These are phyloP conservation scores for Ypsolopha sequella DNA, from an alignment of 2,888 invertebrate genomes.

Conservation along the genomic window DNA sequence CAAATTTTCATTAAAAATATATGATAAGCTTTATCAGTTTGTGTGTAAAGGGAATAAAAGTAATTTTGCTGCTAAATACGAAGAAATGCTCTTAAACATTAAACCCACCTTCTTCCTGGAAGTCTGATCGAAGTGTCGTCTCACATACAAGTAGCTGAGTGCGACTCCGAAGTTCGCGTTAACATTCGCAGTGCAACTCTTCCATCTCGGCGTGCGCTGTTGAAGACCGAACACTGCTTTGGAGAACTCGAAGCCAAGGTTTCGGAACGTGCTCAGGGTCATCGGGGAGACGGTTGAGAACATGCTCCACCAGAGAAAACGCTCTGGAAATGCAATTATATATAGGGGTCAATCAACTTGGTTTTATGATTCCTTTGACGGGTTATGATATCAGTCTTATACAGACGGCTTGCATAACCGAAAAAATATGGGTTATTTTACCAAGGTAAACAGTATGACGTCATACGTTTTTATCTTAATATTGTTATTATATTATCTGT, in stretches of 20 bases:
- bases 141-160: conserved; percentile 75
- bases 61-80: too few species aligned
- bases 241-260: conserved; percentile 75
- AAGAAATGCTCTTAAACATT: neutral
- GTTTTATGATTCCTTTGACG: too few species aligned
- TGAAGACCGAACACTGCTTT: conserved; percentile 74
- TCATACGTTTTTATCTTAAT: too few species aligned
- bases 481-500: too few species aligned
- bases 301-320: conserved; percentile 80
- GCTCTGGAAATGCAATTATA: conserved; percentile 53
- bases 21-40: too few species aligned
- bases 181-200: conserved; percentile 73
- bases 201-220: conserved; percentile 75
- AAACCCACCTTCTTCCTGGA: conserved; percentile 68
- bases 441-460: too few species aligned
- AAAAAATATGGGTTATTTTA: too few species aligned
- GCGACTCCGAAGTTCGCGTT: conserved; percentile 77
- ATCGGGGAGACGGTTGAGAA: conserved; percentile 75
- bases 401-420: too few species aligned
- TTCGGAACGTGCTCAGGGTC: conserved; percentile 68
- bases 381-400: too few species aligned
- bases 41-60: too few species aligned
- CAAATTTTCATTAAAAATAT: too few species aligned
- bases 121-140: conserved; percentile 68
- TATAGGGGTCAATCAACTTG: neutral